Evolutionary conservation across 1,140 invertebrate genomes (phyloP), one percentile per base, ranked within the genome.

Genomic region (Aphidius gifuensis): DNA sequence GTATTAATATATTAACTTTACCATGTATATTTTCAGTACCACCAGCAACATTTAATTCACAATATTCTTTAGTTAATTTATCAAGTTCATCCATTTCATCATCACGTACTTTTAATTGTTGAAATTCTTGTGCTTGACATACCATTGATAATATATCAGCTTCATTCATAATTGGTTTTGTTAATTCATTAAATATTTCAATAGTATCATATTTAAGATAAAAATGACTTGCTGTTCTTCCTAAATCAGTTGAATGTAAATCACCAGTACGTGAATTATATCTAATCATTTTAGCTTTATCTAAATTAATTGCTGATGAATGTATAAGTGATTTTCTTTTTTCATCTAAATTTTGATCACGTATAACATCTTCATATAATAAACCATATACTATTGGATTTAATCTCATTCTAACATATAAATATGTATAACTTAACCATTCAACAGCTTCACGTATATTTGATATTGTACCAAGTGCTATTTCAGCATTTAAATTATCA

Each of bases 401-500:
- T 54, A 91, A 87, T 66, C 88, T 86, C 90, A 99, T 98, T 69
- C 98, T 85, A 1, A 98, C 92, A 82, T 90, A 97, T 4, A 99
- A 80, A 78, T 99, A 99, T 0, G 96, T 98, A 71, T 98, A 99
- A 72, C 93, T 96, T 1, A 99, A 78, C 98, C 98, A 99, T 76
- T 95, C 90, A 2, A 99, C 91, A 1, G 95, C 98, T 83, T 99
- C 98, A 48, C 93, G 88, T 5, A 99, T 85, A 74, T 94, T 99
- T 4, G 92, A 90, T 47, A 99, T 94, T 23, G 95, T 99, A 7
- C 97, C 97, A 6, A 98, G 80, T 5, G 92, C 87, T 65, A 98
- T 87, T 85, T 99, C 98, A 47, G 97, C 98, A 84, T 99, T 99
- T 9, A 99, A 84, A 85, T 99, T 98, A 77, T 99, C 97, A 6